Base-by-base conservation (phyloP, 2,888 invertebrate species). In the Notodonta ziczac region DNA sequence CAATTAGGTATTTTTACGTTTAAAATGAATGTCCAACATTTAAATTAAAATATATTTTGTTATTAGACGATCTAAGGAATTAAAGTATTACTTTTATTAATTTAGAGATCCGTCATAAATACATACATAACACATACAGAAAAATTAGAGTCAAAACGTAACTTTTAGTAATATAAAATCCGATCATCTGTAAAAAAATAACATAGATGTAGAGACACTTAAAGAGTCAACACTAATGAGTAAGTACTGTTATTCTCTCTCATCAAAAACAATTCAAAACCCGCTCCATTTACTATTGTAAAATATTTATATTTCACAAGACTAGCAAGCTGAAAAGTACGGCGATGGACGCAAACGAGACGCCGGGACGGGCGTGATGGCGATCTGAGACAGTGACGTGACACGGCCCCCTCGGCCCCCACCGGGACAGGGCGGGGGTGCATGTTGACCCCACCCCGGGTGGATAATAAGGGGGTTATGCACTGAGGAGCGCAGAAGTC, bases 311-410 rank as follows among this genome's bases (percentile, higher is more conserved):
- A 81, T 86, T 85, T 83, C 80, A 73, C 83, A 85, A 88, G 85
- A 87, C 86, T 86, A 89, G 56, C 85, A 88, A 86, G 83, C 85
- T 85, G 85, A 84, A 82, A 87, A 88, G 85, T 86, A 85, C 83
- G 82, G 75, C 83, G 85, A 85, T 85, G 86, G 88, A 89, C 88
- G 87, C 86, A 89, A 90, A 91, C 91, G 90, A 90, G 90, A 89
- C 88, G 88, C 4, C 35, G 76, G 82, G 80, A 75, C 82, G 83
- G 54, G 81, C 86, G 87, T 88, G 88, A 88, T 85, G 89, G 88
- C 88, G 89, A 87, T 85, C 82, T 84, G 86, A 89, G 92, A 92
- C 91, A 92, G 90, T 93, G 93, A 93, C 91, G 92, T 91, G 92
- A 93, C 91, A 81, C 69, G 75, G 76, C 73, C 65, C 79, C 69